Conservation (phyloP, 2,797 vertebrate genomes). For the Chromis chromis region DNA sequence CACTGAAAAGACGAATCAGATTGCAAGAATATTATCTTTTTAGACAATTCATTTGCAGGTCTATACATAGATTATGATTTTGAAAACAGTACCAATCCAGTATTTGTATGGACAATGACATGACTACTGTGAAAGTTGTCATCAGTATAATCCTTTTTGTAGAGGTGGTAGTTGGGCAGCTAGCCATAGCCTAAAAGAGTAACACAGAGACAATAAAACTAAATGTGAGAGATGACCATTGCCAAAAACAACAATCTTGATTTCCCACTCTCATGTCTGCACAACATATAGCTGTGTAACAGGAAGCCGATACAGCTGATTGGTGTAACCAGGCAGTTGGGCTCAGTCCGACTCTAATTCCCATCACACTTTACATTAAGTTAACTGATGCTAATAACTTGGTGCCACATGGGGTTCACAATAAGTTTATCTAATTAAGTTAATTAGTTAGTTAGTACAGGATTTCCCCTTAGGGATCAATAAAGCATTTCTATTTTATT, state of each 20-base stretch:
- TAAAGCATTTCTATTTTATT: too few relatives aligned
- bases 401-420: background rate
- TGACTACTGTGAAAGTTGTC: background rate
- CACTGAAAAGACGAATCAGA: background rate
- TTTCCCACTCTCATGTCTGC: background rate
- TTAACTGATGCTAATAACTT: background rate
- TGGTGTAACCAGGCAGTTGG: background rate
- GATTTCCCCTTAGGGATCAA: too few relatives aligned
- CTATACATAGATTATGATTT: too few relatives aligned
- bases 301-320: background rate
- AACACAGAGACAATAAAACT: background rate
- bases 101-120: too few relatives aligned
- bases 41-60: background rate
- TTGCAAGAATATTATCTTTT: background rate
- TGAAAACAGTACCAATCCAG: too few relatives aligned
- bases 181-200: background rate
- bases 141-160: background rate
- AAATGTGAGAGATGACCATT: background rate
- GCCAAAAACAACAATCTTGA: background rate
- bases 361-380: background rate
- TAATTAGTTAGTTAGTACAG: too few relatives aligned
- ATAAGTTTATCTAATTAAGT: too few relatives aligned
- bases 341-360: background rate
- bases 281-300: too few relatives aligned
- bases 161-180: background rate